phyloP scores from a whole-genome alignment of 1,140 invertebrate genomes.

The Magallana gigas region DNA sequence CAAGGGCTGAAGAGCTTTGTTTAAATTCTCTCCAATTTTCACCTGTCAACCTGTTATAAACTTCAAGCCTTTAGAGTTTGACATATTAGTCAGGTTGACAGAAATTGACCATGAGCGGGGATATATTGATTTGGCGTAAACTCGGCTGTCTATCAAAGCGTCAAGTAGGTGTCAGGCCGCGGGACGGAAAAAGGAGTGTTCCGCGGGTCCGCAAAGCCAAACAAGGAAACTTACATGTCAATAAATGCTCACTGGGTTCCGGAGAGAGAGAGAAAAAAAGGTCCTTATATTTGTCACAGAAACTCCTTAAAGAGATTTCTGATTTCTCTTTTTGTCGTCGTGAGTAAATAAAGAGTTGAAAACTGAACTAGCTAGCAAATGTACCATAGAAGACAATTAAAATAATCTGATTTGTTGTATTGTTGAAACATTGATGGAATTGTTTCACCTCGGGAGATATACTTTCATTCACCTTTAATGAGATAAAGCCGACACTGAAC shows the following conservation, averaged over 20 bases:
- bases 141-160: conserved; percentile 32
- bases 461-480: conserved; percentile 9
- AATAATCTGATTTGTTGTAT: conserved; percentile 10
- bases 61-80: conserved; percentile 51
- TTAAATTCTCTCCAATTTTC: conserved; percentile 50
- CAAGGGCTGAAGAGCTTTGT: conserved; percentile 30
- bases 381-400: not conserved
- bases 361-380: conserved; percentile 9
- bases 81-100: conserved; percentile 53
- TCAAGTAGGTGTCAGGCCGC: conserved; percentile 40
- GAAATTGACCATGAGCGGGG: conserved; percentile 53
- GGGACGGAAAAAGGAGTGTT: conserved; percentile 4
- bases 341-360: conserved; percentile 9
- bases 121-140: conserved; percentile 52
- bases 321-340: not conserved
- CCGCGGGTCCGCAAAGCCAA: not conserved
- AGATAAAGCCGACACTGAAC: conserved; percentile 19
- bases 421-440: conserved; percentile 24
- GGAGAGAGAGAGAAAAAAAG: not conserved
- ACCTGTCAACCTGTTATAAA: conserved; percentile 52
- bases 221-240: conserved; percentile 28
- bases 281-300: not conserved
- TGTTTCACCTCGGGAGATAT: conserved; percentile 2
- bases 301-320: not conserved
- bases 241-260: conserved; percentile 26